A percentile compares a stretch with the other conserved stretches of the same genome.
Evolutionary conservation across 2,888 invertebrate genomes (phyloP).

Genomic region (Pseudeuparius sepicola): DNA sequence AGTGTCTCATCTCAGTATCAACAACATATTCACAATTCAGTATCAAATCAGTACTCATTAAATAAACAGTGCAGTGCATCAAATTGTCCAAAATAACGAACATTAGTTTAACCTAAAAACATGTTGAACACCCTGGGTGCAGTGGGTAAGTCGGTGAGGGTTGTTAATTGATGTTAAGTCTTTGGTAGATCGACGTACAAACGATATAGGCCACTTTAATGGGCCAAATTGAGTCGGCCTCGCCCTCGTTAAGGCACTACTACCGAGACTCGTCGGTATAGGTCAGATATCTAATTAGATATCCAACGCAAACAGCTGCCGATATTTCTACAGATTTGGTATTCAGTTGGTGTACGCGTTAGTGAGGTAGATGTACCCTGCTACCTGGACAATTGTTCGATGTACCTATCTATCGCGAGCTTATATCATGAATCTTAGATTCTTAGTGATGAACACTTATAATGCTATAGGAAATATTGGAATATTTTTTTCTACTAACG

Average conservation of each 20-base stretch:
- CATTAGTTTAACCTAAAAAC: conserved; percentile 24
- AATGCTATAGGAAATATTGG: too few relatives aligned
- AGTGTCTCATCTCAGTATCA: conserved; percentile 32
- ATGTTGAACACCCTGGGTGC: conserved; percentile 41
- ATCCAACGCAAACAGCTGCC: too few relatives aligned
- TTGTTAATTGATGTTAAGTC: conserved; percentile 41
- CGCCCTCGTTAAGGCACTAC: conserved; percentile 41
- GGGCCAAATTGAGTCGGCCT: conserved; percentile 41
- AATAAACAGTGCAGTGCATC: conserved; percentile 43
- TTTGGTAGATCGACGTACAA: conserved; percentile 40
- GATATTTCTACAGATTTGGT: too few relatives aligned
- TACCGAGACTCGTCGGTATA: conserved; percentile 25
- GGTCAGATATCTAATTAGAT: too few relatives aligned
- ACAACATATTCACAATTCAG: conserved; percentile 42
- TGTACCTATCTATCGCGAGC: too few relatives aligned
- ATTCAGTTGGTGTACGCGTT: too few relatives aligned
- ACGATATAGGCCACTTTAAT: conserved; percentile 41
- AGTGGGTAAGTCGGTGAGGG: conserved; percentile 41
- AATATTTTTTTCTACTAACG: too few relatives aligned
- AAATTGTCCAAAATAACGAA: too few relatives aligned
- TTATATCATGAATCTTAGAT: too few relatives aligned
- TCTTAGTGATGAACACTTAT: too few relatives aligned
- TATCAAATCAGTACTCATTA: conserved; percentile 44
- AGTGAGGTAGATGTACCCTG: too few relatives aligned
- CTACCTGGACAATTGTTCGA: too few relatives aligned